Base-by-base conservation (phyloP, 2,888 invertebrate genomes). In the Catocala fraxini region DNA sequence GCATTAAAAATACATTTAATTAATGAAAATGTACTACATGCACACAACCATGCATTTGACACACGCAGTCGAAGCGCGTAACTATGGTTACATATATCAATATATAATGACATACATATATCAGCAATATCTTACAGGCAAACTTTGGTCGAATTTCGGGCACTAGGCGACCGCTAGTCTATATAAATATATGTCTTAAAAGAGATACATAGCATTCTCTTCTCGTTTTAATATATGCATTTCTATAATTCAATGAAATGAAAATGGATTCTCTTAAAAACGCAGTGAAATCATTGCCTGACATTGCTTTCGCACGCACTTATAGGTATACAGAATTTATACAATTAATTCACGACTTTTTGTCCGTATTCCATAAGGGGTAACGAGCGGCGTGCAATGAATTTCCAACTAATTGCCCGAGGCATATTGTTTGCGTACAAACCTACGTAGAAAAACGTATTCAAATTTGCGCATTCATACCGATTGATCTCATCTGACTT, bases 401-500 rank as follows among this genome's bases (percentile, higher is more conserved):
- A 71, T 71, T 68, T 48, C 55, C 51, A 59, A 62, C 69, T 75
- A 75, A 73, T 73, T 73, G 68, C 73, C 61, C 34, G 53, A 59
- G 66, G 66, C 63, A 60, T 51, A 12, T 71, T 73, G 68, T 70
- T 77, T 68, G 59, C 56, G 56, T 39, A 63, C 57, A 65, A 56
- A 63, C 56, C 47, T 7, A 51, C 34, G 54, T 56, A 13, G 25
- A 5, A 25, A 33, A 46, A 51, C 54, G 49, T 47, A 64, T 54
- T 70, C 51, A 68, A 59, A 45, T 69, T 71, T 71, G 59, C 68
- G 67, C 70, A 57, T 54, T 51, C 34, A 51, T 49, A 71, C 60
- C 69, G 73, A 79, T 81, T 84, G 81, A 83, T 83, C 78, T 77
- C 68, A 75, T 76, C 73, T 72, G 76, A 81, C 76, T 80, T 82